A percentile compares a stretch with the other conserved stretches of the same genome.
Evolutionary conservation across 2,888 invertebrate genomes (phyloP).

Genomic region (Tortricodes alternella): DNA sequence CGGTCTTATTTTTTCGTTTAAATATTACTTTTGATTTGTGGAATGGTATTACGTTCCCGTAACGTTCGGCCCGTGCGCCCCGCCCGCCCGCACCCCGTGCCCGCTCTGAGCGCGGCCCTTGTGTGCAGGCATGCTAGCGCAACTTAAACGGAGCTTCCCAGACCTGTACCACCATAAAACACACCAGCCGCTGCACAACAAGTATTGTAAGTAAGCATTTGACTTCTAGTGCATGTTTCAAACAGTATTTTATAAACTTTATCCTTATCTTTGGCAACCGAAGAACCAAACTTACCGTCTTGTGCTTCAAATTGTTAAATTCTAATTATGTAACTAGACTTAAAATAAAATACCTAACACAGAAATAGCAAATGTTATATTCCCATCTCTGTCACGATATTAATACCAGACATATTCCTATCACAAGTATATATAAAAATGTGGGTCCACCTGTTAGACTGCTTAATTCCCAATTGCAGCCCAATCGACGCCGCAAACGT

Average conservation of each 20-base stretch:
- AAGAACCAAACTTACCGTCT: not conserved
- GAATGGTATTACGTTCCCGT: slow-evolving; percentile 15
- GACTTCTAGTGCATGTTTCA: slow-evolving; percentile 60
- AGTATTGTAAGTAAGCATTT: slow-evolving; percentile 83
- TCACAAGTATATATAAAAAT: no score
- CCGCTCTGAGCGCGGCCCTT: slow-evolving; percentile 82
- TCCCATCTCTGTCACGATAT: no score
- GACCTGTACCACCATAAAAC: slow-evolving; percentile 91
- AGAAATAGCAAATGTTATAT: no score
- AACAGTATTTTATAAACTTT: not conserved
- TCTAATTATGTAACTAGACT: not conserved
- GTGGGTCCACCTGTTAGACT: no score
- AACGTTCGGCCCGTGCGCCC: slow-evolving; percentile 36
- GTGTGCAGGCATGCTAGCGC: slow-evolving; percentile 93
- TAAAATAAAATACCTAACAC: not conserved
- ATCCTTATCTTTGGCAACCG: not conserved
- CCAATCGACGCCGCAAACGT: slow-evolving; percentile 84
- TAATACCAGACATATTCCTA: no score
- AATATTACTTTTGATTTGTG: not conserved
- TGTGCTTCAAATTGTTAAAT: not conserved
- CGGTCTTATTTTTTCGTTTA: not conserved
- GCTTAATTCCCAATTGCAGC: slow-evolving; percentile 69
- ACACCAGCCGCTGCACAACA: slow-evolving; percentile 89
- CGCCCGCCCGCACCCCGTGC: slow-evolving; percentile 55
- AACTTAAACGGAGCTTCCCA: slow-evolving; percentile 94